Conservation (phyloP, 1,140 invertebrate species). For the Batillaria attramentaria region DNA sequence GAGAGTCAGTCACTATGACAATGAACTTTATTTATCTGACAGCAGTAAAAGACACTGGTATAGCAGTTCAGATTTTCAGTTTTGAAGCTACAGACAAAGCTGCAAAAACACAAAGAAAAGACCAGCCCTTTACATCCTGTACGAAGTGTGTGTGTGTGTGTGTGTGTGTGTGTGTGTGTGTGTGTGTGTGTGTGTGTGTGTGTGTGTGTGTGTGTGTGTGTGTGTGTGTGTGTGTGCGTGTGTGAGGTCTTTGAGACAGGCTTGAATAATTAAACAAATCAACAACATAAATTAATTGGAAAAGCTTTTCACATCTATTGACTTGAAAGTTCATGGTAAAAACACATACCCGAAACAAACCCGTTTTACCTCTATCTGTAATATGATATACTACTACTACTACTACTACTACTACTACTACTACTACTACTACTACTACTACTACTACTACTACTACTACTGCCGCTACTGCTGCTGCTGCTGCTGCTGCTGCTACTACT, state of each 20-base stretch:
- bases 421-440: too few species aligned
- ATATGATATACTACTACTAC: too few species aligned
- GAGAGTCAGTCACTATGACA: background rate
- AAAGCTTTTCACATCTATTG: too few species aligned
- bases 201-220: conserved; percentile 8
- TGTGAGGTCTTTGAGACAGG: too few species aligned
- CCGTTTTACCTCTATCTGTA: background rate
- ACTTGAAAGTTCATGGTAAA: background rate
- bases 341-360: background rate
- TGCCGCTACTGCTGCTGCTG: background rate
- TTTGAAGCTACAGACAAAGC: background rate
- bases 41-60: background rate
- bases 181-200: conserved; percentile 3
- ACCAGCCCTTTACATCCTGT: too few species aligned
- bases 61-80: too few species aligned
- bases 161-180: background rate
- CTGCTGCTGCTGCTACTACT: background rate
- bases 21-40: background rate
- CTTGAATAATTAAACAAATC: too few species aligned
- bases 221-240: background rate
- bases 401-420: too few species aligned
- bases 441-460: too few species aligned
- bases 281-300: too few species aligned
- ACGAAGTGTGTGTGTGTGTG: background rate
- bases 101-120: background rate